These are phyloP conservation scores for Dendrolimus pini DNA, from an alignment of 2,888 invertebrate species.

Conservation along the genomic window DNA sequence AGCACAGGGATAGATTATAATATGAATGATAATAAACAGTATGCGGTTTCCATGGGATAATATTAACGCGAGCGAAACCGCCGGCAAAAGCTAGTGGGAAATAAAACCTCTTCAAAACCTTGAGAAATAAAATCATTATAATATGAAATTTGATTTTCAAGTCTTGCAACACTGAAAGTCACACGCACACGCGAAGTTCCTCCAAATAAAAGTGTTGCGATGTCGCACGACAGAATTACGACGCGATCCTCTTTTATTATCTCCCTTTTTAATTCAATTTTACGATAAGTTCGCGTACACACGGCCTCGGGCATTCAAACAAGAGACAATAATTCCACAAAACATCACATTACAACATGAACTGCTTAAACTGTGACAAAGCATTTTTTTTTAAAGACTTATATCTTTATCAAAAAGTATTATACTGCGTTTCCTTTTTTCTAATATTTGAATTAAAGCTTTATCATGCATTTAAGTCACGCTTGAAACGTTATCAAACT, in stretches of 20 bases:
- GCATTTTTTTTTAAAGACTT: not conserved
- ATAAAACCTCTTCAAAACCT: too few relatives aligned
- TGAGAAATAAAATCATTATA: not conserved
- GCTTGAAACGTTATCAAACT: too few relatives aligned
- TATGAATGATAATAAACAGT: too few relatives aligned
- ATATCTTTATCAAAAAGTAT: not conserved
- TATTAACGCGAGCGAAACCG: too few relatives aligned
- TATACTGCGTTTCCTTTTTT: too few relatives aligned
- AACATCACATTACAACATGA: not conserved
- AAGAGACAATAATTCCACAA: not conserved
- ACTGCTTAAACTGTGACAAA: not conserved
- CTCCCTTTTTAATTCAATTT: slow-evolving; percentile 72
- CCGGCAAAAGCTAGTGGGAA: too few relatives aligned
- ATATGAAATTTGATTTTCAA: not conserved
- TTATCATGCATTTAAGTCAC: too few relatives aligned
- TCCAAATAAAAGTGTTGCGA: slow-evolving; percentile 69
- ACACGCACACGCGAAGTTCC: slow-evolving; percentile 44
- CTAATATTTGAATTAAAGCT: too few relatives aligned
- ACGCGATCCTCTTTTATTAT: slow-evolving; percentile 68
- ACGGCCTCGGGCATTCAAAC: slow-evolving; percentile 2
- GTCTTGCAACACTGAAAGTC: slow-evolving; percentile 17
- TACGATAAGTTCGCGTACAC: slow-evolving; percentile 54
- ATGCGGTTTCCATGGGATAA: too few relatives aligned
- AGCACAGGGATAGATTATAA: too few relatives aligned
- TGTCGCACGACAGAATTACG: slow-evolving; percentile 75